A percentile compares a stretch with the other conserved stretches of the same genome.
Evolutionary conservation across 2,888 invertebrate species (phyloP).

Genomic region (Troides helena): DNA sequence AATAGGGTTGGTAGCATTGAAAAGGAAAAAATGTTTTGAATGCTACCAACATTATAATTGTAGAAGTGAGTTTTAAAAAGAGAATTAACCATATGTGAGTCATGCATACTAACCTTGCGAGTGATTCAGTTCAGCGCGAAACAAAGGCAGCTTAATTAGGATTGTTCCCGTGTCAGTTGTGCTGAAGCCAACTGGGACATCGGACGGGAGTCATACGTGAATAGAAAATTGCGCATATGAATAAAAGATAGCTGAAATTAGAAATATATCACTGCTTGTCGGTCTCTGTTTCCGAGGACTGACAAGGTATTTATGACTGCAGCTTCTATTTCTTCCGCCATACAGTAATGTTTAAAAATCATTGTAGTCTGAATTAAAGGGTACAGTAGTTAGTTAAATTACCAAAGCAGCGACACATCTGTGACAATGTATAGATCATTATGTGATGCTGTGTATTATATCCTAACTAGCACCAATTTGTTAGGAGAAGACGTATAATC

Average conservation of each 20-base stretch:
- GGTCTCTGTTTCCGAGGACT: too few relatives aligned
- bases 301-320: not conserved
- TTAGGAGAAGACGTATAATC: too few relatives aligned
- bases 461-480: too few relatives aligned
- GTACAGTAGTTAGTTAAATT: too few relatives aligned
- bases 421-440: too few relatives aligned
- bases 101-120: conserved; percentile 10
- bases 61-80: conserved; percentile 1
- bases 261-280: not conserved
- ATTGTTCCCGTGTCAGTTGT: conserved; percentile 35
- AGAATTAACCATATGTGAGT: conserved; percentile 11
- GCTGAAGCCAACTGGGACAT: conserved; percentile 34
- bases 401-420: too few relatives aligned
- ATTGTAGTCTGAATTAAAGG: too few relatives aligned
- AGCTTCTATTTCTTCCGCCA: not conserved
- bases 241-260: conserved; percentile 5
- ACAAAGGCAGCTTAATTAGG: conserved; percentile 46
- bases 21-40: too few relatives aligned
- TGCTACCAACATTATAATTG: too few relatives aligned
- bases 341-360: not conserved
- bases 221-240: not conserved
- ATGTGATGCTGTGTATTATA: too few relatives aligned
- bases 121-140: conserved; percentile 14
- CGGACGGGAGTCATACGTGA: not conserved
- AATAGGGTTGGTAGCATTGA: too few relatives aligned